Percentiles rank a stretch among this genome's conserved stretches.
Evolutionary conservation across 2,113 vertebrate genomes (phyloP).

Genomic region (Xiphophorus maculatus): DNA sequence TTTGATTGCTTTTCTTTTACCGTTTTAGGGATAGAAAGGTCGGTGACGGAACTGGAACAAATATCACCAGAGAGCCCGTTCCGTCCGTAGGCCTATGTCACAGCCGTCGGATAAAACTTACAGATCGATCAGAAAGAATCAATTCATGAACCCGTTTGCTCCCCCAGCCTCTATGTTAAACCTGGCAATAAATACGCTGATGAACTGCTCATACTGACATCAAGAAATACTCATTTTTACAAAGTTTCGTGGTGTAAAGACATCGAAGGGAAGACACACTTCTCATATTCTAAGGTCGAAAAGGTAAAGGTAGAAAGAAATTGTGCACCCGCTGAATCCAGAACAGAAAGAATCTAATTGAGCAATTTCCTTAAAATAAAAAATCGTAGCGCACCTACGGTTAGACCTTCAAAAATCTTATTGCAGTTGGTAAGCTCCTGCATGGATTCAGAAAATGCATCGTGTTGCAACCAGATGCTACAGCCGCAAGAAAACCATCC

Average conservation of each 20-base stretch:
- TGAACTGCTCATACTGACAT: conserved; percentile 70
- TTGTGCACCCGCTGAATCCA: conserved; percentile 64
- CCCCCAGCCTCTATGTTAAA: conserved; percentile 55
- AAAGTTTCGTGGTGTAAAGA: conserved; percentile 46
- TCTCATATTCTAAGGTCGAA: conserved; percentile 14
- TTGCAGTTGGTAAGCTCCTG: not conserved
- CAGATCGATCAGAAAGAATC: conserved; percentile 1
- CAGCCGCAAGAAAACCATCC: conserved; percentile 51
- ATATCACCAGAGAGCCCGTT: conserved; percentile 45
- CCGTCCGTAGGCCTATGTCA: conserved; percentile 16
- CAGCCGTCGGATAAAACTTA: not conserved
- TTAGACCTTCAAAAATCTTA: not conserved
- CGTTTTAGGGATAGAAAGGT: conserved; percentile 36
- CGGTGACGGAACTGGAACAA: conserved; percentile 59
- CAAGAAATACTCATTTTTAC: conserved; percentile 48
- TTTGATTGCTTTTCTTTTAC: conserved; percentile 46
- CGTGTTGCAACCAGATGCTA: conserved; percentile 43
- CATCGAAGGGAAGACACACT: conserved; percentile 66
- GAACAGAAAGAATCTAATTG: conserved; percentile 4
- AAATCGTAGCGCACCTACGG: not conserved
- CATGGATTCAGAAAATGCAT: conserved; percentile 66
- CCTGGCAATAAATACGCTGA: conserved; percentile 67
- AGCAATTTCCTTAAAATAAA: not conserved
- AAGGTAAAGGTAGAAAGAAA: conserved; percentile 33
- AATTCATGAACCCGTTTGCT: conserved; percentile 8